phyloP scores from a whole-genome alignment of 2,797 vertebrate genomes.

The Tapirus indicus region DNA sequence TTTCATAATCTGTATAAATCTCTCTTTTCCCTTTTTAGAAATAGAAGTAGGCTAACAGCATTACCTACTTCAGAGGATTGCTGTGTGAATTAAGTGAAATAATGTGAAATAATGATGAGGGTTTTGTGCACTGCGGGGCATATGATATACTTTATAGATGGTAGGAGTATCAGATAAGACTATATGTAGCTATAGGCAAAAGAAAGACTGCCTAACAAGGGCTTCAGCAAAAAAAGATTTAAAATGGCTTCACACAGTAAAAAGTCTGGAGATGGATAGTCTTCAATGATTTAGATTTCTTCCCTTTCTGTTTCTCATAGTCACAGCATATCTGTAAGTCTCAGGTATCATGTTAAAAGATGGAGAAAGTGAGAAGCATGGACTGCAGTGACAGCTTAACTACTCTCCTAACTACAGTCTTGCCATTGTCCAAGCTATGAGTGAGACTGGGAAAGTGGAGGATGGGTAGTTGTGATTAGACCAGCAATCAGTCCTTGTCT shows the following conservation, averaged over 20 bases:
- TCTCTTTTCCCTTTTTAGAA: background rate
- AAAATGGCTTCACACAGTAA: background rate
- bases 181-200: background rate
- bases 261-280: background rate
- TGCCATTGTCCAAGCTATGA: background rate
- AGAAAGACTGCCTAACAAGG: background rate
- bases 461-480: background rate
- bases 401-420: background rate
- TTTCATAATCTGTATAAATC: conserved; percentile 17
- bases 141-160: background rate
- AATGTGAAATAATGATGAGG: background rate
- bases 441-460: background rate
- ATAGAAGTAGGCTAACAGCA: background rate
- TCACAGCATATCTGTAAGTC: background rate
- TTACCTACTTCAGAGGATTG: background rate
- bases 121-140: background rate
- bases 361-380: background rate
- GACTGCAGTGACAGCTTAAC: background rate
- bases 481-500: background rate
- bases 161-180: background rate
- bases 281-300: background rate
- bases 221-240: background rate
- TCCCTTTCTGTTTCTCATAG: background rate
- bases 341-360: background rate
- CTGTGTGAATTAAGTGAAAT: conserved; percentile 53